Evolutionary conservation across 2,888 invertebrate genomes (phyloP).

Genomic region (Erpobdella octoculata): DNA sequence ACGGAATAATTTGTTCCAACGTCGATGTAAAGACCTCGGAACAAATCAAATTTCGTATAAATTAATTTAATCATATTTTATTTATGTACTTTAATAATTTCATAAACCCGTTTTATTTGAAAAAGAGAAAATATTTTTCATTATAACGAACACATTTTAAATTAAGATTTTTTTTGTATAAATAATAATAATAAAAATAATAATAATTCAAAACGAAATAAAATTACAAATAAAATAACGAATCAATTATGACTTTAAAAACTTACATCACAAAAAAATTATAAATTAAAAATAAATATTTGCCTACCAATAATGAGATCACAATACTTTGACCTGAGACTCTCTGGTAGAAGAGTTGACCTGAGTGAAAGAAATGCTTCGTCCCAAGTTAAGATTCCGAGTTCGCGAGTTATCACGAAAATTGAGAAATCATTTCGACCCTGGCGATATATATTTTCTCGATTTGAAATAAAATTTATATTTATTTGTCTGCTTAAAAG

Average conservation of each 20-base stretch:
- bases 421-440: conserved; percentile 51
- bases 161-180: too few species aligned
- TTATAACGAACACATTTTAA: too few species aligned
- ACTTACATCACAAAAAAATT: background rate
- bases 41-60: background rate
- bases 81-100: too few species aligned
- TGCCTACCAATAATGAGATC: conserved; percentile 48
- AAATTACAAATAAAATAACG: too few species aligned
- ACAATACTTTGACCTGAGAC: conserved; percentile 51
- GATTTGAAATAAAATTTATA: background rate
- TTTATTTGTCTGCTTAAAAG: background rate
- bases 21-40: conserved; percentile 50
- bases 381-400: conserved; percentile 51
- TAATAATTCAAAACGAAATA: too few species aligned
- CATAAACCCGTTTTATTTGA: too few species aligned
- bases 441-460: conserved; percentile 36
- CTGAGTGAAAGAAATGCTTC: conserved; percentile 49
- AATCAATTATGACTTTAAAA: too few species aligned
- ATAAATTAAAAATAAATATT: background rate
- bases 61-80: too few species aligned
- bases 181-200: too few species aligned
- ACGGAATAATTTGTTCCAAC: conserved; percentile 52
- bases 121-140: too few species aligned
- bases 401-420: conserved; percentile 49
- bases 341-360: conserved; percentile 48